Evolutionary conservation across 2,113 vertebrate species (phyloP), one percentile per base, ranked within the genome.

Genomic region (Barbus barbus): DNA sequence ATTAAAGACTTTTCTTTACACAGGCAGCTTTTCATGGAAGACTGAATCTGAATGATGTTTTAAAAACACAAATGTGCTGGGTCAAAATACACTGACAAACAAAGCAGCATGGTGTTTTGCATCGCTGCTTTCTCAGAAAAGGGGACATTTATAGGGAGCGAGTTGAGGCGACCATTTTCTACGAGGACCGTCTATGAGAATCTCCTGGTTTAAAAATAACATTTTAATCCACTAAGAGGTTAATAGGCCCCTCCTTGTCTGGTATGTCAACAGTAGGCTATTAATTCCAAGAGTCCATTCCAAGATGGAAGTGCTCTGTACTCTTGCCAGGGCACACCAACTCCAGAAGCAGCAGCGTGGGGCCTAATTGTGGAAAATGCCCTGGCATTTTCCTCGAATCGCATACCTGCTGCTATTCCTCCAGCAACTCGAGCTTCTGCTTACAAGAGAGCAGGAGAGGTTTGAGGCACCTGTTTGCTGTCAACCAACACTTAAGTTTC

Each of bases 241-340:
- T 88, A 89, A 85, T 87, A 85, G 80, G 44, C 73, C 24, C 67
- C 41, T 78, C 46, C 80, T 58, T 53, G 76, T 78, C 81, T 88
- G 61, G 86, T 86, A 75, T 89, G 87, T 81, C 83, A 74, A 86
- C 84, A 81, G 84, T 84, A 88, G 85, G 84, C 84, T 87, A 86
- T 86, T 86, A 85, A 89, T 83, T 84, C 79, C 89, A 65, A n/a
- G 69, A 86, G 65, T 58, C 44, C 65, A 69, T 81, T 83, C 65
- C 71, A 83, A 77, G 84, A 82, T 60, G 53, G 46, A 67, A 76
- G 61, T 18, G 33, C 71, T 78, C 75, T 81, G 65, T 81, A 75
- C 78, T 85, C 71, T 16, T 73, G 56, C 71, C 85, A 86, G 86
- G 58, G 69, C 31, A 48, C 41, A 53, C 22, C 3, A 31, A 60